These are phyloP conservation scores for Lampris megalopsis DNA, from an alignment of 2,113 vertebrate species.

Conservation along the genomic window DNA sequence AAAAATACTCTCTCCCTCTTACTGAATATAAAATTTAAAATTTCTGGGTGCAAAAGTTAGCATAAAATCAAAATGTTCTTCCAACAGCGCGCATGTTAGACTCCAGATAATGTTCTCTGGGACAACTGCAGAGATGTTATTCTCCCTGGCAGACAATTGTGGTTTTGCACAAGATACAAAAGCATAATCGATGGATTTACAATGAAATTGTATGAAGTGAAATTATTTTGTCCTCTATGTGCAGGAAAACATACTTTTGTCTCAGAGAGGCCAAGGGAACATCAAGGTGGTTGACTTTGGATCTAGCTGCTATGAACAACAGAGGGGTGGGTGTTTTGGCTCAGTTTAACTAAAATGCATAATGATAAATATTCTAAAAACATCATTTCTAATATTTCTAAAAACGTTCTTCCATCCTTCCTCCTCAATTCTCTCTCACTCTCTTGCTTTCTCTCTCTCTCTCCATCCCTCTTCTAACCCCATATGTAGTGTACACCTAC, in stretches of 20 bases:
- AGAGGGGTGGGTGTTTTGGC: slow-evolving; percentile 84
- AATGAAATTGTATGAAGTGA: neutral
- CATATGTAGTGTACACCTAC: slow-evolving; percentile 88
- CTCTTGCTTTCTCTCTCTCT: neutral
- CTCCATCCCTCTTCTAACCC: neutral
- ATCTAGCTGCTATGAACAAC: slow-evolving; percentile 94
- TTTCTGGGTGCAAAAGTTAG: too few species aligned
- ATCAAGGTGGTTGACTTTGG: slow-evolving; percentile 98
- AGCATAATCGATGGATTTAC: neutral
- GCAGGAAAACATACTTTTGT: slow-evolving; percentile 93
- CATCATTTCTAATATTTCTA: too few species aligned
- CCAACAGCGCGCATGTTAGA: too few species aligned
- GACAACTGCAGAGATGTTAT: neutral
- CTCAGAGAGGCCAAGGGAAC: slow-evolving; percentile 89
- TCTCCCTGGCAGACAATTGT: slow-evolving; percentile 43
- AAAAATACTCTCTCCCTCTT: too few species aligned
- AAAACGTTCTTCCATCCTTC: too few species aligned
- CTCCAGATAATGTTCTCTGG: neutral
- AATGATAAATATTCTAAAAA: neutral
- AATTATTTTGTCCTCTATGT: neutral
- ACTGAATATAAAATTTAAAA: too few species aligned
- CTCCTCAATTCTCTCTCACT: neutral
- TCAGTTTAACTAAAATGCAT: too few species aligned
- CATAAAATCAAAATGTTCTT: too few species aligned
- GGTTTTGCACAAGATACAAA: neutral